Conservation (phyloP, 2,113 vertebrate species). For the Plecturocebus donacophilus region DNA sequence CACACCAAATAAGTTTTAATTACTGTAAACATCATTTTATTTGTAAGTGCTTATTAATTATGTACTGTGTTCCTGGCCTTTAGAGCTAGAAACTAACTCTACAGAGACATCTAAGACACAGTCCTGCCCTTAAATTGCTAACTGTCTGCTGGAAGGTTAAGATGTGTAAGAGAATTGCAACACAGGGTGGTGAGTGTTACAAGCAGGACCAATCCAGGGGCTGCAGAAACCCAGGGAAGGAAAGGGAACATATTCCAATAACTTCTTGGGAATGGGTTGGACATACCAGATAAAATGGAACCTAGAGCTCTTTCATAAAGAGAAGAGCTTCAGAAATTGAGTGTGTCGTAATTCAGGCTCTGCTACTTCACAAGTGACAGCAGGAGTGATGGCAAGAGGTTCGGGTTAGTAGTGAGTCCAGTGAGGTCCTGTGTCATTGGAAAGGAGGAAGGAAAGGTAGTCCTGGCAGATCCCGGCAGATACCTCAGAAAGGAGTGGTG, state of each 20-base stretch:
- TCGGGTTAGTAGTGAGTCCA: too few species aligned
- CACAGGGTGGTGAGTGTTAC: background rate
- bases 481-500: background rate
- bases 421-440: background rate
- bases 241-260: background rate
- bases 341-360: background rate
- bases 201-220: background rate
- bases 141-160: background rate
- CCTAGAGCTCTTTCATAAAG: background rate
- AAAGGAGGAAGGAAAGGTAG: background rate
- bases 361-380: accelerated
- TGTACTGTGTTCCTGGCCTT: background rate
- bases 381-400: background rate
- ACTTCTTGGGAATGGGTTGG: background rate
- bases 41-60: background rate
- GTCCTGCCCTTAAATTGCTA: background rate
- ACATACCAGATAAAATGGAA: background rate
- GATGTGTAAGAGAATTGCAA: background rate
- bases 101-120: background rate
- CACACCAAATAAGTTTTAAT: background rate
- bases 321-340: background rate
- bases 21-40: background rate
- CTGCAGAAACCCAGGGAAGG: background rate
- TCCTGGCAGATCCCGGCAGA: background rate
- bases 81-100: background rate